Base-by-base conservation (phyloP, 2,797 vertebrate species). In the Graptemys geographica region DNA sequence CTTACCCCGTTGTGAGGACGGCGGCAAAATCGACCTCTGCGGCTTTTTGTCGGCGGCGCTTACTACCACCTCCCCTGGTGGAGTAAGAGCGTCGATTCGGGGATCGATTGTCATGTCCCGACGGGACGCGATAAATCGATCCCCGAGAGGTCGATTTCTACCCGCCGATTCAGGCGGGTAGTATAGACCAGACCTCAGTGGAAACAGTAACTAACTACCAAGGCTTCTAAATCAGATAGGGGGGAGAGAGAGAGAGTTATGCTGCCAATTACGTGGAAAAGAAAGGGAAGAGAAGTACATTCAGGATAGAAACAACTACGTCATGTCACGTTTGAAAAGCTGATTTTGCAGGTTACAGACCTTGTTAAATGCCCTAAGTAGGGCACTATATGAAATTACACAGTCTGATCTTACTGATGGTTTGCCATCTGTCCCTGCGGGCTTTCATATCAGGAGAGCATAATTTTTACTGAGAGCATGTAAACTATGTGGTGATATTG, bases 381-480 rank as follows among this genome's bases (percentile, higher is more conserved):
- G n/a, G 37, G 53, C 79, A 55, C 52, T 83, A 33, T 49, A 84
- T 85, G 83, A 83, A 94, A 89, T 89, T 89, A 72, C 83, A 86
- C 18, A 57, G 53, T 84, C 95, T 94, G 94, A 87, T 93, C 91
- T 94, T 95, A 31, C 87, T 85, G 56, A 57, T 0, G 0, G 89
- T 56, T 1, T 13, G 4, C 93, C 93, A 97, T 96, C 96, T 98
- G 94, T 94, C 87, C 90, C 90, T 79, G 37, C 0, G 16, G 90
- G 90, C 91, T 97, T 97, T 96, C 93, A 94, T 72, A 95, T 92
- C 87, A 95, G 90, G 78, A 86, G 15, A 90, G 25, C 83, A 94
- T 78, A 1, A 12, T 91, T 95, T 51, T 88, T 95, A 56, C 59
- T 59, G n/a, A 93, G 53, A 62, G 1, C 59, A 81, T 59, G 51